Evolutionary conservation across 1,140 invertebrate species (phyloP), one percentile per base, ranked within the genome.

Genomic region (Magallana ariakensis): DNA sequence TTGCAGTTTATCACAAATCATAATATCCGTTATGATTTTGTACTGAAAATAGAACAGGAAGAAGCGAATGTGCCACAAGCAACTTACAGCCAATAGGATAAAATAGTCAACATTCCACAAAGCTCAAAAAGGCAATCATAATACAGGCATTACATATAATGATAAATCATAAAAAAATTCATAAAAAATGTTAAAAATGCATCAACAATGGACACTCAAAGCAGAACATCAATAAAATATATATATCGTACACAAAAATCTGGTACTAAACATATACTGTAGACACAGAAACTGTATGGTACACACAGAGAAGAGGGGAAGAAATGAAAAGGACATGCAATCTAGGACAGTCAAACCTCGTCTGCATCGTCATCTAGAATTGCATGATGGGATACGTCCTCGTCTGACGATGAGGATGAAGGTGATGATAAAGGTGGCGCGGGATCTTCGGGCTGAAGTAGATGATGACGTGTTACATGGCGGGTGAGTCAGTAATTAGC

Each of bases 341-440:
- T 84, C 15, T 15, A 15, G 16, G 26, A 26, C 13, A 56, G 13
- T 13, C 82, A 84, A 84, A 84, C 82, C 82, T 84, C 82, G 7
- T 54, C 55, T 16, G 56, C 3, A 53, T 84, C 82, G 58, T 84
- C 82, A 9, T 16, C 82, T 11, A 84, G 82, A 57, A 84, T 60
- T 22, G 82, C 82, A 84, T 84, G 82, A 84, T 84, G 82, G 82
- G 82, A 84, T 19, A 84, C 26, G 55, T 84, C 82, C 22, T 84
- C 82, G 15, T 84, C 57, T 22, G 55, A 58, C 22, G 82, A 84
- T 11, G 82, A 84, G 22, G 82, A 84, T 19, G 82, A 84, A 7
- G 53, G 7, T 33, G 55, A 58, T 7, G 82, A 58, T 3, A 19
- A 22, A 10, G 82, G 13, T 10, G 82, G n/a, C 8, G 56, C 9